Percentiles rank a stretch among this genome's conserved stretches.
Evolutionary conservation across 2,113 vertebrate species (phyloP).

Genomic region (Callorhinus ursinus): DNA sequence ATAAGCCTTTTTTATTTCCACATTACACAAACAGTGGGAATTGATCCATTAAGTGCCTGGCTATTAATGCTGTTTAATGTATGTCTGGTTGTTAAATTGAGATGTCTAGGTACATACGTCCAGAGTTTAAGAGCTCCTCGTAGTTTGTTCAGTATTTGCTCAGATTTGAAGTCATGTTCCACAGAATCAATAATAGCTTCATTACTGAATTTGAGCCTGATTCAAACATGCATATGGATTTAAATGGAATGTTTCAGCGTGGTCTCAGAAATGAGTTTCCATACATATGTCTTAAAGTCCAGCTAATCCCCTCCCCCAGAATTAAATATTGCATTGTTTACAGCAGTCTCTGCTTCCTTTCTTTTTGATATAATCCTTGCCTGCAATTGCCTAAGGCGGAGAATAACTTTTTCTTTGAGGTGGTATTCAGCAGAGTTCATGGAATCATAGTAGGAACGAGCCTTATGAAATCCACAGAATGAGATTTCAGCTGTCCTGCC

Average conservation of each 20-base stretch:
- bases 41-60: constrained; percentile 95
- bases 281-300: background rate
- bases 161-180: constrained; percentile 86
- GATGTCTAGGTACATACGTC: constrained; percentile 89
- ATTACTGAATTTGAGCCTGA: constrained; percentile 83
- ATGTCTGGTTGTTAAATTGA: constrained; percentile 93
- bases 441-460: background rate
- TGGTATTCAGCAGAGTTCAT: background rate
- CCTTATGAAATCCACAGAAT: constrained; percentile 70
- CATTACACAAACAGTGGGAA: constrained; percentile 95
- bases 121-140: constrained; percentile 86
- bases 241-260: constrained; percentile 30
- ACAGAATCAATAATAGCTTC: constrained; percentile 88
- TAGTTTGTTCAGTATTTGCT: constrained; percentile 86
- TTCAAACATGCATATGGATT: constrained; percentile 73
- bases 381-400: constrained; percentile 74
- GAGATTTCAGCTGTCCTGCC: constrained; percentile 64
- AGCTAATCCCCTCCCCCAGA: constrained; percentile 55
- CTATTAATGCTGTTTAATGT: constrained; percentile 96
- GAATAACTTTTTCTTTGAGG: constrained; percentile 73
- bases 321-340: constrained; percentile 76
- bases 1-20: constrained; percentile 93
- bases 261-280: constrained; percentile 60
- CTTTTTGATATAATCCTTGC: constrained; percentile 63
- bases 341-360: constrained; percentile 10